Conservation (phyloP, 2,797 vertebrate species). For the Sebastes dallii region DNA sequence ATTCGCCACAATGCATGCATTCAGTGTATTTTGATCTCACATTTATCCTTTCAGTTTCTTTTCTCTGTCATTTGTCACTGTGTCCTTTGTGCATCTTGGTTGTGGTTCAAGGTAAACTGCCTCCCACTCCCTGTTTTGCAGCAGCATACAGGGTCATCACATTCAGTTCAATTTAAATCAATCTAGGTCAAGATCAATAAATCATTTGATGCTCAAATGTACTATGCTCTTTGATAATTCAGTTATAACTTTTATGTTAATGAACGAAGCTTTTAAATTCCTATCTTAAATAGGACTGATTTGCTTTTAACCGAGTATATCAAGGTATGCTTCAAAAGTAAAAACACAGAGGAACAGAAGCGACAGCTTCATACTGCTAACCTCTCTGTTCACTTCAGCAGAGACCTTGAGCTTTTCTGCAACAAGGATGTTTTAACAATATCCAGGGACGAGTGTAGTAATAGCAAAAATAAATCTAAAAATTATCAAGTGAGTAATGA, state of each 20-base stretch:
- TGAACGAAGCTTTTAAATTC: not conserved
- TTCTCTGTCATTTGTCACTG: constrained; percentile 9
- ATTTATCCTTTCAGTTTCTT: constrained; percentile 28
- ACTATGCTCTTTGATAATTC: not conserved
- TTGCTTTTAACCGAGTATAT: not conserved
- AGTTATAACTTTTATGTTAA: not conserved
- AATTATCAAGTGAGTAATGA: not conserved
- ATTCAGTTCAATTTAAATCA: constrained; percentile 26
- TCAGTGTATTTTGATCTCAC: constrained; percentile 49
- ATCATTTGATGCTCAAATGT: not conserved
- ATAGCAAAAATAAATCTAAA: not conserved
- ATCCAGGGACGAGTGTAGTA: not conserved
- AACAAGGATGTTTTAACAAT: not conserved
- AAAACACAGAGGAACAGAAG: not conserved
- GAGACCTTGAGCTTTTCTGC: not conserved
- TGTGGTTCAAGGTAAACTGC: constrained; percentile 2
- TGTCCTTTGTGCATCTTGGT: constrained; percentile 13
- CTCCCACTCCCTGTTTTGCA: not conserved
- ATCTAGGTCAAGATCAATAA: constrained; percentile 23
- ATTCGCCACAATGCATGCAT: constrained; percentile 37
- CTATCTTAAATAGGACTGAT: not conserved
- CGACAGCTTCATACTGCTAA: not conserved
- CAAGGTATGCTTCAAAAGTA: not conserved
- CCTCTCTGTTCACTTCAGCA: not conserved
- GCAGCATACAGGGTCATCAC: not conserved